A percentile compares a stretch with the other conserved stretches of the same genome.
phyloP scores from a whole-genome alignment of 2,797 vertebrate species.

The Corythornis leucogaster region DNA sequence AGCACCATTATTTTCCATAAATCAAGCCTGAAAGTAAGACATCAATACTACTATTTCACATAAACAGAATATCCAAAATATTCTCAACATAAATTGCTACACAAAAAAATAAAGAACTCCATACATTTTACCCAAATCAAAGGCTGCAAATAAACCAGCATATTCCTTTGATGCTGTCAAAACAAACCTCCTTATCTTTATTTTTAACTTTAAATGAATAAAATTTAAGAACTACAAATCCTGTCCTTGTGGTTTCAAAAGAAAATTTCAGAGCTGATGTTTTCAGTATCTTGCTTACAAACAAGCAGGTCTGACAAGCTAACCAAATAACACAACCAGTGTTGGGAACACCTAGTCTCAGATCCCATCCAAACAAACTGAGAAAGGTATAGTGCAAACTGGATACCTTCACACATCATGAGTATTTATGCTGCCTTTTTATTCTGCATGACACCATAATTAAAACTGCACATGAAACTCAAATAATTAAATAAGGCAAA shows the following conservation, averaged over 20 bases:
- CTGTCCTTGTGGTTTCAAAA: constrained; percentile 60
- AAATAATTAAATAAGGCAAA: neutral
- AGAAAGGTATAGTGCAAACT: neutral
- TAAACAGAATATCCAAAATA: constrained; percentile 32
- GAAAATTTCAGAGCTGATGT: constrained; percentile 19
- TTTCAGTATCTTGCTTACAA: constrained; percentile 42
- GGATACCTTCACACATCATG: neutral
- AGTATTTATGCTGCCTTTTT: neutral
- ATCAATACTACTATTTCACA: neutral
- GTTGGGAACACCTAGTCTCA: neutral
- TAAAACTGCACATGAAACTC: neutral
- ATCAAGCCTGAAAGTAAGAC: neutral
- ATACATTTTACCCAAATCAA: constrained; percentile 46
- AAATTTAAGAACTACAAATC: constrained; percentile 62
- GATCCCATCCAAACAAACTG: neutral
- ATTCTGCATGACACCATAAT: neutral
- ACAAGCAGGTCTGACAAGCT: constrained; percentile 36
- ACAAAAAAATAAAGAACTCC: neutral
- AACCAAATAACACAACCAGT: neutral
- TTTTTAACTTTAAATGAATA: constrained; percentile 67
- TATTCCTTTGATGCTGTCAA: constrained; percentile 63
- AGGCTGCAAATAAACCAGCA: constrained; percentile 59
- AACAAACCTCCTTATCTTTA: constrained; percentile 59
- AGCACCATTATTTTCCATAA: neutral
- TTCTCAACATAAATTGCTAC: constrained; percentile 16